Evolutionary conservation across 1,140 invertebrate genomes (phyloP).

Genomic region (Ostrea denselamellosa): DNA sequence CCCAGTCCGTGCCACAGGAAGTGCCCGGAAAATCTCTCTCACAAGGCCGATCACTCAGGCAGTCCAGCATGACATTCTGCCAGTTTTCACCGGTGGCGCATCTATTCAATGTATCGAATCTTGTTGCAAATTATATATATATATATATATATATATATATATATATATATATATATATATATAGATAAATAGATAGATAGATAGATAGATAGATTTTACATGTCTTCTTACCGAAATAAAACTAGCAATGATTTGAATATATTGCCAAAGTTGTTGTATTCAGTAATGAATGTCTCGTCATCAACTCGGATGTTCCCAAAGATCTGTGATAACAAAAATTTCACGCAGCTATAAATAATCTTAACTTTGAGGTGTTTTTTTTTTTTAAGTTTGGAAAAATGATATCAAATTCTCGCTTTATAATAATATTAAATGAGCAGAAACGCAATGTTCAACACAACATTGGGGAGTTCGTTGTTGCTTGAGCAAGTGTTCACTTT

Average conservation of each 20-base stretch:
- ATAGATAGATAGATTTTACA: neutral
- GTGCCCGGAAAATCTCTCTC: constrained; percentile 60
- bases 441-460: too few relatives aligned
- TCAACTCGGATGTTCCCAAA: neutral
- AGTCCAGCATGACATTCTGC: constrained; percentile 97
- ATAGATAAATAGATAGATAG: too few relatives aligned
- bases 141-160: too few relatives aligned
- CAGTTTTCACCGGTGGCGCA: constrained; percentile 99
- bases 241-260: neutral
- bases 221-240: neutral
- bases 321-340: neutral
- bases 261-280: constrained; percentile 1
- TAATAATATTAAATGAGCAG: too few relatives aligned
- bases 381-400: neutral
- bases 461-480: too few relatives aligned
- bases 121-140: too few relatives aligned
- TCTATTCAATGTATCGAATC: constrained; percentile 80
- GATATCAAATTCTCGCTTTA: neutral
- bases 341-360: neutral
- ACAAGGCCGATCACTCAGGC: constrained; percentile 74
- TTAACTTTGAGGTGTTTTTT: too few relatives aligned
- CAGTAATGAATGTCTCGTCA: neutral
- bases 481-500: too few relatives aligned
- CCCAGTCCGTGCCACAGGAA: constrained; percentile 87
- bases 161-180: too few relatives aligned